phyloP scores from a whole-genome alignment of 2,888 invertebrate genomes.

The Cheilosia variabilis region DNA sequence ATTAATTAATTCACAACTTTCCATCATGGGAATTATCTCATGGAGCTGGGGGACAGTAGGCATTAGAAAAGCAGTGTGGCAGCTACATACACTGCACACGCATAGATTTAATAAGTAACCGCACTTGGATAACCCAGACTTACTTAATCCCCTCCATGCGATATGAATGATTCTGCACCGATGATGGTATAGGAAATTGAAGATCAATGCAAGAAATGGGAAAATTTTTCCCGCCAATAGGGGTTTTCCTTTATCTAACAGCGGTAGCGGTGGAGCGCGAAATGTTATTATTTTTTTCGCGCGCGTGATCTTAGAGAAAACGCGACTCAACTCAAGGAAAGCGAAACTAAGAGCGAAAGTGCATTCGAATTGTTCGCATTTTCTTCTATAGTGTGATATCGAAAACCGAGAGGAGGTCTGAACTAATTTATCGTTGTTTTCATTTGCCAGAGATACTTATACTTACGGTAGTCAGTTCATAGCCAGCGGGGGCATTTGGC shows the following conservation, averaged over 20 bases:
- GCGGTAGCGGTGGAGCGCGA: slow-evolving; percentile 28
- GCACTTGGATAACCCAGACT: slow-evolving; percentile 73
- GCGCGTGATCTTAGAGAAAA: slow-evolving; percentile 60
- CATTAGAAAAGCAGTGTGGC: slow-evolving; percentile 47
- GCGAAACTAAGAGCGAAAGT: slow-evolving; percentile 75
- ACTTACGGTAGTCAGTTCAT: slow-evolving; percentile 41
- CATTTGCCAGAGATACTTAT: background rate
- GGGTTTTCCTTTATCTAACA: slow-evolving; percentile 43
- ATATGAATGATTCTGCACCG: background rate
- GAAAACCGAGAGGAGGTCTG: slow-evolving; percentile 25
- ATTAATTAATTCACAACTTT: slow-evolving; percentile 74
- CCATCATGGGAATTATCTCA: slow-evolving; percentile 75
- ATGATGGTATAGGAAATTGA: slow-evolving; percentile 41
- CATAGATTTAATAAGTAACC: slow-evolving; percentile 24
- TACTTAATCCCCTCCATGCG: slow-evolving; percentile 68
- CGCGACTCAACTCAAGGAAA: slow-evolving; percentile 63
- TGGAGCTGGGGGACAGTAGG: slow-evolving; percentile 12
- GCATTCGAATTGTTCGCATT: slow-evolving; percentile 67
- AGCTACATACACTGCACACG: background rate
- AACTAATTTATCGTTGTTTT: slow-evolving; percentile 32
- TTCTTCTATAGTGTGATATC: slow-evolving; percentile 10
- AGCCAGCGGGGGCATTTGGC: slow-evolving; percentile 46
- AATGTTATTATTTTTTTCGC: slow-evolving; percentile 37
- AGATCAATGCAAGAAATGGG: slow-evolving; percentile 36
- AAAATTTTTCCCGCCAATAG: slow-evolving; percentile 41